Percentiles rank a stretch among this genome's conserved stretches.
phyloP scores from a whole-genome alignment of 2,113 vertebrate genomes.

The Trematomus loennbergii region DNA sequence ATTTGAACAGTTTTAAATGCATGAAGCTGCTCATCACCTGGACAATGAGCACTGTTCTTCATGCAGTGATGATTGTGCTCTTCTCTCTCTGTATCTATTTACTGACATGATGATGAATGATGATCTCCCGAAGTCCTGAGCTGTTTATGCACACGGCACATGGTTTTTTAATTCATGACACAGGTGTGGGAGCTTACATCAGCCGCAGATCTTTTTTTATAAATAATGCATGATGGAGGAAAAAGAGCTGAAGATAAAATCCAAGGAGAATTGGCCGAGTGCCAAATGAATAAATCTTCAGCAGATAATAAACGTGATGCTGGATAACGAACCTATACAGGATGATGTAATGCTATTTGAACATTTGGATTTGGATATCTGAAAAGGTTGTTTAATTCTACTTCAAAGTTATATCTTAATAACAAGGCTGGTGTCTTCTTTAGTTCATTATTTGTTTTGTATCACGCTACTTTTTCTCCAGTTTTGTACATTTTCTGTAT shows the following conservation, averaged over 20 bases:
- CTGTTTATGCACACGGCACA: background rate
- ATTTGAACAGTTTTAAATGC: too few relatives aligned
- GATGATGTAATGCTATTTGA: background rate
- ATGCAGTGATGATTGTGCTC: too few relatives aligned
- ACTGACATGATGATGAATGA: background rate
- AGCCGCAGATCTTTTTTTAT: background rate
- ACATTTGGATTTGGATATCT: too few relatives aligned
- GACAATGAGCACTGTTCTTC: too few relatives aligned
- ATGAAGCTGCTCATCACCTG: too few relatives aligned
- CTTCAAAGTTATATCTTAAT: too few relatives aligned
- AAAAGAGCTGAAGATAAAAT: background rate
- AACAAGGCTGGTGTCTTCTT: too few relatives aligned
- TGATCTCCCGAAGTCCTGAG: background rate
- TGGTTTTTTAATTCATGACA: constrained; percentile 18
- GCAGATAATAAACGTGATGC: constrained; percentile 10
- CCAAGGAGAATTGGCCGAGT: background rate
- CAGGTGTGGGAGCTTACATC: constrained; percentile 7
- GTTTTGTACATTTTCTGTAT: background rate
- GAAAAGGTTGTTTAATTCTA: too few relatives aligned
- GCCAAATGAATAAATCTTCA: background rate
- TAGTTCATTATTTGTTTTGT: too few relatives aligned
- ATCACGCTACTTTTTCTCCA: background rate
- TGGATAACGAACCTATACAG: background rate
- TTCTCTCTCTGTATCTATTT: background rate
- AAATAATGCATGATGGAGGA: constrained; percentile 8